Base-by-base conservation (phyloP, 1,140 invertebrate species). In the Thalassaphorura encarpata region DNA sequence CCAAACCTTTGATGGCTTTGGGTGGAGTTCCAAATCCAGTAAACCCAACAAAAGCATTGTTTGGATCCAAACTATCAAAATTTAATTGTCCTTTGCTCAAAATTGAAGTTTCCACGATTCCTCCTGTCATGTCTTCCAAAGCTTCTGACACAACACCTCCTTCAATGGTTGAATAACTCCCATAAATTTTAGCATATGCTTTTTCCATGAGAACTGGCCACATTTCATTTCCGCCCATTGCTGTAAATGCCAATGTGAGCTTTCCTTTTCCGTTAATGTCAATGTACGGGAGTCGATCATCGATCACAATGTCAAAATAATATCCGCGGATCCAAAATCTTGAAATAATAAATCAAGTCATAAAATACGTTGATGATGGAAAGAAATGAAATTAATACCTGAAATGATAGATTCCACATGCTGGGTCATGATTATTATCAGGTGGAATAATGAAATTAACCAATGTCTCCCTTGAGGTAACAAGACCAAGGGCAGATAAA, bases 101-200 rank as follows among this genome's bases (percentile, higher is more conserved):
- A n/a, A n/a, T n/a, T n/a, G n/a, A n/a, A n/a, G n/a, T n/a, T 43
- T 43, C 41, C 6, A 43, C 21, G 19, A 43, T 43, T 19, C 41
- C 41, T 13, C 41, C 41, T 19, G 41, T 43, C 19, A 43, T n/a
- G 21, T 43, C 41, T 19, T 43, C 13, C 41, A 43, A 19, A 6
- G 41, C 41, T n/a, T 13, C 21, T 8, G 11, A 8, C 6, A 43
- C 18, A 19, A n/a, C 19, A 21, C 41, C 41, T 8, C 41, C 41
- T 21, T 43, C 41, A 6, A 43, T 43, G 41, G 13, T 43, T 8
- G 21, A 43, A 43, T 43, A 43, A 19, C 13, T n/a, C 8, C 41
- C 41, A 19, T 43, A 43, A 8, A 43, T n/a, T 19, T 43, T 43
- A 21, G 41, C 41, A 43, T 43, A 43, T 43, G 41, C 41, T 43